Conservation (phyloP, 2,113 vertebrate genomes). For the Lophura nycthemera region DNA sequence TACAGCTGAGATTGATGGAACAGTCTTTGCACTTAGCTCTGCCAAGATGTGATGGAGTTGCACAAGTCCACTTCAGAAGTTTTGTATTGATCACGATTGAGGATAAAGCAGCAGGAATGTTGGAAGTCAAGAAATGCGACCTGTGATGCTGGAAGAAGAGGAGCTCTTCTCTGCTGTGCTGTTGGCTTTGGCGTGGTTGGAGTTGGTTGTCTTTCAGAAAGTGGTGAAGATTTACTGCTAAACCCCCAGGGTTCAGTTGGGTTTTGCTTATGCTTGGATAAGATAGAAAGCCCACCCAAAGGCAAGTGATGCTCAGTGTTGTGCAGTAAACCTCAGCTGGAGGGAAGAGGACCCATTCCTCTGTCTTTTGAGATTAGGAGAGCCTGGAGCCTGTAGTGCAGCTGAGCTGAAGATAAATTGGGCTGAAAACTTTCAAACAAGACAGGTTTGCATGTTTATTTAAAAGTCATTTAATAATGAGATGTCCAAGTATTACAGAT, state of each 20-base stretch:
- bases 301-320: constrained; percentile 5
- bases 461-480: background rate
- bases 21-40: background rate
- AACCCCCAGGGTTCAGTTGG: background rate
- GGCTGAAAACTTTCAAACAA: background rate
- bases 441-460: background rate
- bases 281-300: background rate
- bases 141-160: background rate
- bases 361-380: background rate
- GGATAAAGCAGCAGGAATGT: background rate
- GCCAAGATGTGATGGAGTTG: background rate
- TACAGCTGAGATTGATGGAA: background rate
- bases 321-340: background rate
- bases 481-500: too few relatives aligned
- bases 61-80: background rate
- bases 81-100: background rate
- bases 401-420: background rate
- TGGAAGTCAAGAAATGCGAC: background rate
- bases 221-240: background rate
- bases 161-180: background rate
- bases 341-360: background rate
- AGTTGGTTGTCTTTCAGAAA: background rate
- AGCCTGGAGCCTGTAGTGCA: background rate
- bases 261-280: background rate
- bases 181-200: background rate